Base-by-base conservation (phyloP, 2,888 invertebrate genomes). In the Allolobophora icterica region DNA sequence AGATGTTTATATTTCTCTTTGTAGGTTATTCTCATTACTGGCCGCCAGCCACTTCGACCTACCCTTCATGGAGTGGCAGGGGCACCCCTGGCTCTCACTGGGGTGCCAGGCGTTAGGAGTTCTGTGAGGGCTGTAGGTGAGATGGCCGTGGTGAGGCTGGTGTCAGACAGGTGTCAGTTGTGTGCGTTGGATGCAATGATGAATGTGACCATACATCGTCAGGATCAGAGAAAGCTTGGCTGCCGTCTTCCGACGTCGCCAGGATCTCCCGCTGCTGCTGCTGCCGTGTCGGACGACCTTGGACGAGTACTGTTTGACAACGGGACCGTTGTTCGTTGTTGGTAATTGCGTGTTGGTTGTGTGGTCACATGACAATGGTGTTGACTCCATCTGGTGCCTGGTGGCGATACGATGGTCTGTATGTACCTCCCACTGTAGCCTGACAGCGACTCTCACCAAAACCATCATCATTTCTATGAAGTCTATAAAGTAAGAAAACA, bases 21-120 rank as follows among this genome's bases (percentile, higher is more conserved):
- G 38, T 52, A 89, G 91, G 91, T 30, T 89, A 89, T 83, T 89
- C 89, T 83, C 89, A 58, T 34, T 52, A 58, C 35, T 91, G 91
- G 91, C 91, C 42, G 71, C 89, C 38, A 35, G 71, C 38, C n/a
- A 71, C 35, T n/a, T 89, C 87, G 52, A 38, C 40, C 89, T 89
- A 91, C 35, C 89, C 89, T 24, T 33, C 42, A 24, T 89, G 89
- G 89, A 35, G 58, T 19, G 58, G 71, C 17, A 42, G 91, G 89
- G 89, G 42, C 40, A 30, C 42, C 38, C 87, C 87, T 34, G 87
- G 87, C 35, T 35, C 87, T 87, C 87, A 87, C 87, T 87, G 87
- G 87, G 87, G 87, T 87, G 87, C 87, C 87, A 87, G 87, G 35
- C 87, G 34, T 87, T 87, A 87, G 38, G 87, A 87, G 87, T 87